Evolutionary conservation across 1,140 invertebrate genomes (phyloP).

Genomic region (Aphidius gifuensis): DNA sequence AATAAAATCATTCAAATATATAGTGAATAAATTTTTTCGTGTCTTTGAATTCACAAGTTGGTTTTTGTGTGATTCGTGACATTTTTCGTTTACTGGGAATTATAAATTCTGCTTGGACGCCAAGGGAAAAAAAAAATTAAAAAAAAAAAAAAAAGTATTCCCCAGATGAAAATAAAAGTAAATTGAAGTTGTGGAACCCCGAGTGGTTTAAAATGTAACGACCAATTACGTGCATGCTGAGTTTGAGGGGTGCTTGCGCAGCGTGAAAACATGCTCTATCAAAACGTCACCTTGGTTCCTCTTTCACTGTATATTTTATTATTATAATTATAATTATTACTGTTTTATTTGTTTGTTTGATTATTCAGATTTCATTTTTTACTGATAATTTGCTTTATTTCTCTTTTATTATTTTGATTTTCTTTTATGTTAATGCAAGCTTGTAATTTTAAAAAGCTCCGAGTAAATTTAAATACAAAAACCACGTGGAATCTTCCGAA

Average conservation of each 20-base stretch:
- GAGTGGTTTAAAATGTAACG: conserved; percentile 21
- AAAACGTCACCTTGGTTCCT: conserved; percentile 7
- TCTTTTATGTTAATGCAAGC: no score
- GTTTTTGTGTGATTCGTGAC: not conserved
- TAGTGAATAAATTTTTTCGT: no score
- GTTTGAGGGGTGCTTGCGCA: conserved; percentile 16
- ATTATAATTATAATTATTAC: not conserved
- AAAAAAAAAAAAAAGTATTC: conserved; percentile 1
- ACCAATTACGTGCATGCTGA: conserved; percentile 19
- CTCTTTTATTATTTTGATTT: no score
- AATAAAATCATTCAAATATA: no score
- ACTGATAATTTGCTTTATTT: no score
- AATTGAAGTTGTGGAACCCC: conserved; percentile 18
- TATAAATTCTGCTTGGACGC: conserved; percentile 14
- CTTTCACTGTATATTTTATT: not conserved
- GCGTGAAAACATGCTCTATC: conserved; percentile 14
- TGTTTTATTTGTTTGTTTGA: not conserved
- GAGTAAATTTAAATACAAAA: no score
- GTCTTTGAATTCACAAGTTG: not conserved
- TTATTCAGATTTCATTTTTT: no score
- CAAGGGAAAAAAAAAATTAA: conserved; percentile 1
- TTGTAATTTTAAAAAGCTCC: no score
- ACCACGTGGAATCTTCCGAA: no score
- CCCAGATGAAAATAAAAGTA: conserved; percentile 20
- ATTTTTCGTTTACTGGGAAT: conserved; percentile 12